phyloP scores from a whole-genome alignment of 1,140 invertebrate species.

The Bicyclus anynana region DNA sequence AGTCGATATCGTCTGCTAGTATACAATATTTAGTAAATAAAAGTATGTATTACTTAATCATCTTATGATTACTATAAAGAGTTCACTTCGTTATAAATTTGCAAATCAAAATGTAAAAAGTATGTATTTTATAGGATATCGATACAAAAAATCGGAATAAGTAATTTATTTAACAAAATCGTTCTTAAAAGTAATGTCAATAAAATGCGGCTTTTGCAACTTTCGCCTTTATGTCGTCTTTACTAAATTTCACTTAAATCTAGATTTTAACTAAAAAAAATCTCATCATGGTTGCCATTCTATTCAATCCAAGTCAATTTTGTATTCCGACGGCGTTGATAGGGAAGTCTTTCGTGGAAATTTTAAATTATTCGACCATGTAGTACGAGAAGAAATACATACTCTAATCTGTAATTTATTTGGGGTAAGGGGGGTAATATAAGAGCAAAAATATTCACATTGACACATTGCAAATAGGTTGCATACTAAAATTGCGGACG shows the following conservation, averaged over 20 bases:
- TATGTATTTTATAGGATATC: not conserved
- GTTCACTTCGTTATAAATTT: not conserved
- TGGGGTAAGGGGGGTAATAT: too few species aligned
- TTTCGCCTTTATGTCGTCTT: conserved; percentile 26
- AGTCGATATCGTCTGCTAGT: not conserved
- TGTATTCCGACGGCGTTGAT: too few species aligned
- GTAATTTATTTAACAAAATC: not conserved
- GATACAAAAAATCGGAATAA: not conserved
- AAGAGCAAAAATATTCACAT: too few species aligned
- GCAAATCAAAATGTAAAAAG: not conserved
- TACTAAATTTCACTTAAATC: conserved; percentile 20
- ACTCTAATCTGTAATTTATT: too few species aligned
- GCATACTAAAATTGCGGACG: too few species aligned
- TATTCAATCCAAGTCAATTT: not conserved
- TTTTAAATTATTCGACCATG: too few species aligned
- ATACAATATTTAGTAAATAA: conserved; percentile 5
- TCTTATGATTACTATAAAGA: conserved; percentile 15
- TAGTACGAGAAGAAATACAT: too few species aligned
- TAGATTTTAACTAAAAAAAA: conserved; percentile 16
- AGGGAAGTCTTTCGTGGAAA: too few species aligned
- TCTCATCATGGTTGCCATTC: not conserved
- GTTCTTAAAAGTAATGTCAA: conserved; percentile 6
- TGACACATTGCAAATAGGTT: too few species aligned
- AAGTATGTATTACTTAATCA: not conserved
- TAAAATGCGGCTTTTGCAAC: conserved; percentile 23